These are phyloP conservation scores for Andrena marginata DNA, from an alignment of 2,888 invertebrate species.

Conservation along the genomic window DNA sequence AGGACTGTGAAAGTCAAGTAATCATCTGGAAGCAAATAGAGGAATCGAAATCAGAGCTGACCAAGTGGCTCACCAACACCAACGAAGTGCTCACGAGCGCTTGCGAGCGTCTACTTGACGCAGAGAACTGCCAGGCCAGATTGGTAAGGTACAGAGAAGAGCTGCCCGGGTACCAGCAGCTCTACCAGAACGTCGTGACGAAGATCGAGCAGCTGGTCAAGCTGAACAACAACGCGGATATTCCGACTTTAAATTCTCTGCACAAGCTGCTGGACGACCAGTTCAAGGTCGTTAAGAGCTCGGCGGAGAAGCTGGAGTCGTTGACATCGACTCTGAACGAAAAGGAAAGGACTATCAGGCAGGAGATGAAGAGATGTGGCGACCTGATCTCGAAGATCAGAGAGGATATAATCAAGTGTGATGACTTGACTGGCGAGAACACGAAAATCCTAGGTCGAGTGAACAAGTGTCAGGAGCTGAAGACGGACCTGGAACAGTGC, in stretches of 20 bases:
- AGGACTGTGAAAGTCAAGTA: conserved; percentile 94
- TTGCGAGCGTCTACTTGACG: conserved; percentile 91
- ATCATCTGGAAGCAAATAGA: conserved; percentile 98
- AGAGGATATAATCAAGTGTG: conserved; percentile 94
- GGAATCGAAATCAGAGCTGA: conserved; percentile 92
- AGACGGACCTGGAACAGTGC: conserved; percentile 89
- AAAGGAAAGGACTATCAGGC: conserved; percentile 90
- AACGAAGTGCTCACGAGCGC: conserved; percentile 92
- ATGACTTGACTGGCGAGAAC: conserved; percentile 95
- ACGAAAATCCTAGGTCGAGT: conserved; percentile 92
- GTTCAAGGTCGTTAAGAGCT: conserved; percentile 90
- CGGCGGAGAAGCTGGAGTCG: conserved; percentile 91
- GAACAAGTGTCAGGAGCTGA: conserved; percentile 90
- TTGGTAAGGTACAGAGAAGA: conserved; percentile 95
- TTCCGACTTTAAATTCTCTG: conserved; percentile 89
- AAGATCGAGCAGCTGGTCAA: conserved; percentile 93
- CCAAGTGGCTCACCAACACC: conserved; percentile 94
- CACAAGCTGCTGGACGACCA: conserved; percentile 90
- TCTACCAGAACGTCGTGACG: conserved; percentile 91
- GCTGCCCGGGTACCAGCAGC: conserved; percentile 91
- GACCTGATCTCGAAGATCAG: conserved; percentile 91
- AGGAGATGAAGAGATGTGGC: conserved; percentile 90
- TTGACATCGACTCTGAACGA: conserved; percentile 91
- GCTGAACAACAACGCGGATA: conserved; percentile 89
- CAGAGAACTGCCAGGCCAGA: conserved; percentile 92